These are phyloP conservation scores for Druon quercuslanigerum DNA, from an alignment of 1,140 invertebrate species.

Conservation along the genomic window DNA sequence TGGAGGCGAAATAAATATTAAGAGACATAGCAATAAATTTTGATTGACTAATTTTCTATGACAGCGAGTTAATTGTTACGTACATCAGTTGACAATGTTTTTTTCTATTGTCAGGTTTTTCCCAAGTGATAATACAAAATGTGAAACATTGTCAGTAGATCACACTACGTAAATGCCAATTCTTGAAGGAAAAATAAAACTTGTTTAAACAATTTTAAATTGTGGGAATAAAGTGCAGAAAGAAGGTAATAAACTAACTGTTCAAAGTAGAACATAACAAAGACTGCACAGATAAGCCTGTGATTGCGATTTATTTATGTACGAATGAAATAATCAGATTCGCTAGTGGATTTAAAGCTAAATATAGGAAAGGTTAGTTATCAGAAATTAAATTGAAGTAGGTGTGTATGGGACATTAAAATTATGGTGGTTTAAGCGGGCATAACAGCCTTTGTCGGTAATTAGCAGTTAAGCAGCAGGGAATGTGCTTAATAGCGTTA, in stretches of 20 bases:
- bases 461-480: conserved; percentile 39
- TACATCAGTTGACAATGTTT: neutral
- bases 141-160: neutral
- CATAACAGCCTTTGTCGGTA: conserved; percentile 30
- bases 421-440: conserved; percentile 1
- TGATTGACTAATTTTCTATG: neutral
- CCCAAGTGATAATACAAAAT: neutral
- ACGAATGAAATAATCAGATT: conserved; percentile 11
- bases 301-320: conserved; percentile 16
- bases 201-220: neutral
- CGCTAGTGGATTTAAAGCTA: neutral
- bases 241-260: neutral
- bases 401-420: neutral
- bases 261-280: neutral
- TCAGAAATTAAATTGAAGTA: conserved; percentile 11
- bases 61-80: conserved; percentile 1
- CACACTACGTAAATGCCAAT: no score
- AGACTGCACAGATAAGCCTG: neutral
- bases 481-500: conserved; percentile 43
- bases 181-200: no score
- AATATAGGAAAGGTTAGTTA: conserved; percentile 24
- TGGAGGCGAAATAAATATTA: conserved; percentile 13
- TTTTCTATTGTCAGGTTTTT: neutral
- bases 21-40: conserved; percentile 10
- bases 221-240: neutral